These are phyloP conservation scores for Elmis aenea DNA, from an alignment of 2,888 invertebrate genomes.

Conservation along the genomic window DNA sequence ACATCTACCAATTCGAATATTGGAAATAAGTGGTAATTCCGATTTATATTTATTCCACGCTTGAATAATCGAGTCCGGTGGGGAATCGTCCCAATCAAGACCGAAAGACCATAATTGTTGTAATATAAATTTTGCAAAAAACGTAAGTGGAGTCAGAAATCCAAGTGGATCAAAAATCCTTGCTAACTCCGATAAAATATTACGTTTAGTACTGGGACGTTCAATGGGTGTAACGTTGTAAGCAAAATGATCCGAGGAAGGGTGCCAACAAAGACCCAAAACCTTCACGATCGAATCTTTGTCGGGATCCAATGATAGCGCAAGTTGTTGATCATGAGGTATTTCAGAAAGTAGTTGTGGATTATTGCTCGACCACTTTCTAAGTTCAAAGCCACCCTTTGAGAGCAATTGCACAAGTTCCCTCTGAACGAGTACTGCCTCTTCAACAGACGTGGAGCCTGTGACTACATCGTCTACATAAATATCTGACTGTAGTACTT, in stretches of 20 bases:
- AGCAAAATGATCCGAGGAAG: not conserved
- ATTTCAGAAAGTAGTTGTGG: constrained; percentile 3
- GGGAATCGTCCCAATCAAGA: constrained; percentile 10
- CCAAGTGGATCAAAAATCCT: constrained; percentile 21
- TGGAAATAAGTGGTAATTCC: constrained; percentile 2
- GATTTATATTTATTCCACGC: constrained; percentile 2
- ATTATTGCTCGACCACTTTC: constrained; percentile 16
- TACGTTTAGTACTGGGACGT: constrained; percentile 3
- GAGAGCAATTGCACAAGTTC: constrained; percentile 15
- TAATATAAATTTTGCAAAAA: constrained; percentile 6
- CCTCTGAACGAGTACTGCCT: constrained; percentile 14
- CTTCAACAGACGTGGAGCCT: constrained; percentile 10
- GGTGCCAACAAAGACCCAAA: constrained; percentile 3
- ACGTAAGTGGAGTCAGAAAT: constrained; percentile 1
- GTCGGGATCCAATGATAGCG: too few species aligned
- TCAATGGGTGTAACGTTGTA: not conserved
- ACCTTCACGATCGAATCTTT: too few species aligned
- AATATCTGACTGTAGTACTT: constrained; percentile 12
- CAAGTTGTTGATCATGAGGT: too few species aligned
- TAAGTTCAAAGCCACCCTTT: constrained; percentile 16
- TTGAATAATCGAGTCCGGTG: constrained; percentile 1
- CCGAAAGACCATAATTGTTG: constrained; percentile 6
- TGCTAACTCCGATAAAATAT: constrained; percentile 21
- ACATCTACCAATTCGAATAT: constrained; percentile 4
- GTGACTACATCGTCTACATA: constrained; percentile 22